Evolutionary conservation across 2,888 invertebrate species (phyloP).

Genomic region (Parnassius apollo): DNA sequence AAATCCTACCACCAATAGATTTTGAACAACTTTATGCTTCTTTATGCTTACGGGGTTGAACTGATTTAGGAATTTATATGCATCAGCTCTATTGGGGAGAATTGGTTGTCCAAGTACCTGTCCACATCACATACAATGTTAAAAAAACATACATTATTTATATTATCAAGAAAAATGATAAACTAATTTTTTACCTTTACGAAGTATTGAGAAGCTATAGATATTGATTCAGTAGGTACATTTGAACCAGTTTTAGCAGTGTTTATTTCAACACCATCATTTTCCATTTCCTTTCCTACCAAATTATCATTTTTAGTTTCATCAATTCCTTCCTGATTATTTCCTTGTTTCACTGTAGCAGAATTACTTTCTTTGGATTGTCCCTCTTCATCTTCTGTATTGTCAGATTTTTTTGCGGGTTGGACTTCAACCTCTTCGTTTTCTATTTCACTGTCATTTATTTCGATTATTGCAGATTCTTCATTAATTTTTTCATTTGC

Average conservation of each 20-base stretch:
- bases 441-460: neutral
- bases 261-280: neutral
- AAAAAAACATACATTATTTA: neutral
- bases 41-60: conserved; percentile 59
- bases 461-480: neutral
- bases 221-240: conserved; percentile 1
- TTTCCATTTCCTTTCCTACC: neutral
- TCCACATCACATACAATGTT: neutral
- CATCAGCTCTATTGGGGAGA: conserved; percentile 53
- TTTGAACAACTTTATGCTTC: conserved; percentile 56
- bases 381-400: neutral
- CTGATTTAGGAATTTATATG: conserved; percentile 54
- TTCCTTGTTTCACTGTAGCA: neutral
- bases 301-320: neutral
- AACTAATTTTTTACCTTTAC: conserved; percentile 44
- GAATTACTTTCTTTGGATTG: neutral
- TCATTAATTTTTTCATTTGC: neutral
- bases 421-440: neutral
- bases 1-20: conserved; percentile 61
- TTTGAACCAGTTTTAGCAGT: neutral
- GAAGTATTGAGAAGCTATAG: conserved; percentile 36
- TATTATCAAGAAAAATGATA: neutral
- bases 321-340: neutral
- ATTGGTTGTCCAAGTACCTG: conserved; percentile 54
- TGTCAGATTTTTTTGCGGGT: neutral